Evolutionary conservation across 2,888 invertebrate species (phyloP), one percentile per base, ranked within the genome.

Genomic region (Linnaemya tessellans): DNA sequence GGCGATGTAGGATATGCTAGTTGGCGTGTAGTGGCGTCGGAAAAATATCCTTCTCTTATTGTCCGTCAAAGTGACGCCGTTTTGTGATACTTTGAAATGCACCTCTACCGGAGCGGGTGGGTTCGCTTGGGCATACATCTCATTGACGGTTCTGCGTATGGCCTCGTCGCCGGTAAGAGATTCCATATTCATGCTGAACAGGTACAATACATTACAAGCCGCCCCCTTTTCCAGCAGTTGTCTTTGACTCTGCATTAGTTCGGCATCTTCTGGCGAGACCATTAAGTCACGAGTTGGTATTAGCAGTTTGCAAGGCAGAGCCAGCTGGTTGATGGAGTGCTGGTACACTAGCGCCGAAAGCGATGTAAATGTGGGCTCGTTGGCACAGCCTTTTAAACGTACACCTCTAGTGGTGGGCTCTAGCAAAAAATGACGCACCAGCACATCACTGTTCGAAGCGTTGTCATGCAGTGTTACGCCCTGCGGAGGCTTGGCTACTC

Each of bases 391-490:
- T 91, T 98, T 97, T 84, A 99, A 94, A 60, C 98, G 94, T 77
- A 99, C 99, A 74, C 99, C 99, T 87, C 98, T 95, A n/a, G 97
- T 96, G 15, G 98, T 98, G 5, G 98, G 98, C 92, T 99, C 99
- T 88, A 99, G 97, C 62, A 99, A 94, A 93, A 99, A 99, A 93
- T 99, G 99, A 7, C 99, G 95, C 58, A 99, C 98, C 25, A 97
- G 93, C 90, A 97, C 97, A 89, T 95, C 96, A 18, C 94, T 94
- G 5, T 94, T 94, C 0, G n/a, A 15, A 88, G 95, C 95, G 9
- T 84, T 82, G 11, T 87, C 88, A 22, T 70, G 80, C 93, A 93
- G 67, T 92, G 90, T 90, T 0, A 94, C 93, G 49, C 96, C 96
- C 43, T 97, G 95, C 10, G 98, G 98, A 49, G 97, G 95, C 51